Evolutionary conservation across 2,888 invertebrate species (phyloP).

Genomic region (Priocnemis perturbator): DNA sequence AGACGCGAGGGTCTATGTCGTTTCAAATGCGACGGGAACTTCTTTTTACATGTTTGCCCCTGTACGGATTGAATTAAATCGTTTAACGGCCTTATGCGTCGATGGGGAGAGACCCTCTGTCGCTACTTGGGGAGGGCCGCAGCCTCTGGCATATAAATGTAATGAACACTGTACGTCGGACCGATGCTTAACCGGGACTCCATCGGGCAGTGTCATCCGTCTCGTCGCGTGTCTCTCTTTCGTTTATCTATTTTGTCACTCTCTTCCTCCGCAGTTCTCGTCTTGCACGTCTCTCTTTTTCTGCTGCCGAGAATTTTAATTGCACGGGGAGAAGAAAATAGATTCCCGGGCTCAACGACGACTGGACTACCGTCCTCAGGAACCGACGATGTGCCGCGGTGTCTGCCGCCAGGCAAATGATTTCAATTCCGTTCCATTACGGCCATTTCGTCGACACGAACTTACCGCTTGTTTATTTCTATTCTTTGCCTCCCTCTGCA

Average conservation of each 20-base stretch:
- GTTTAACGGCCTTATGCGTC: conserved; percentile 72
- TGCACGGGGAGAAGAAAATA: conserved; percentile 32
- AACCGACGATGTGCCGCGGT: conserved; percentile 48
- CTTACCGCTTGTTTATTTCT: conserved; percentile 33
- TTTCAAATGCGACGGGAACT: too few relatives aligned
- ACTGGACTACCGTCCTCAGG: conserved; percentile 58
- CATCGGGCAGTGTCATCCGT: conserved; percentile 64
- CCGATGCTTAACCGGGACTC: conserved; percentile 65
- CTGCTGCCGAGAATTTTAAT: conserved; percentile 57
- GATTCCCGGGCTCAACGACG: conserved; percentile 25
- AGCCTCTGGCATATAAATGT: conserved; percentile 68
- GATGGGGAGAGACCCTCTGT: conserved; percentile 58
- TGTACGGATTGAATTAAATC: conserved; percentile 72
- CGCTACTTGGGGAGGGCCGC: conserved; percentile 64
- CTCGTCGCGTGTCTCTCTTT: conserved; percentile 32
- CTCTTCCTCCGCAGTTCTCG: too few relatives aligned
- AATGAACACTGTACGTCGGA: conserved; percentile 71
- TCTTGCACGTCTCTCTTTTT: conserved; percentile 17
- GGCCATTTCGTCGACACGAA: conserved; percentile 52
- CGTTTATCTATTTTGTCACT: too few relatives aligned
- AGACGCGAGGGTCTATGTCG: too few relatives aligned
- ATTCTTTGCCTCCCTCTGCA: conserved; percentile 23
- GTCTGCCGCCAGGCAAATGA: conserved; percentile 58
- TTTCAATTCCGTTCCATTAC: conserved; percentile 61
- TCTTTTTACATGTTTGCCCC: conserved; percentile 3